Conservation (phyloP, 23 tunicate species). For the Diplosoma virens region DNA sequence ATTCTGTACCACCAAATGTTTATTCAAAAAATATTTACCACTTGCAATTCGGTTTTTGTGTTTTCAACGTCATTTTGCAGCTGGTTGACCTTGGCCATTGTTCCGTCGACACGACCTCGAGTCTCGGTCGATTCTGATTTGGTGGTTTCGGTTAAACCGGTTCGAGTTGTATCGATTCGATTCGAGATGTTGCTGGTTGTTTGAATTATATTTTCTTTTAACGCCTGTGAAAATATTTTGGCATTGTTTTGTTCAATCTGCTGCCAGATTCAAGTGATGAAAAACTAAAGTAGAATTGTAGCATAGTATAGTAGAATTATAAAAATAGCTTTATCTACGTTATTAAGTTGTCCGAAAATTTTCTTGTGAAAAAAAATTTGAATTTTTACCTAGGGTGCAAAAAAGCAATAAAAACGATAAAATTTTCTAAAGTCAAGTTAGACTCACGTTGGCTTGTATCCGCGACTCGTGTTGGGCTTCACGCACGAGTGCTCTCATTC, state of each 20-base stretch:
- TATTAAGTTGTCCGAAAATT: too few relatives aligned
- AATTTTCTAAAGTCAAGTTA: neutral
- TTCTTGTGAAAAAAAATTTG: neutral
- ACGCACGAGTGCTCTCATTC: conserved; percentile 60
- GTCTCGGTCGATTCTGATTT: conserved; percentile 66
- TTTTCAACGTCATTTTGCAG: conserved; percentile 65
- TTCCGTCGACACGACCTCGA: conserved; percentile 65
- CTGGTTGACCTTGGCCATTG: conserved; percentile 41
- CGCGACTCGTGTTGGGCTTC: conserved; percentile 59
- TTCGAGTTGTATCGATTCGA: conserved; percentile 53
- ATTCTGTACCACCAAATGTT: too few relatives aligned
- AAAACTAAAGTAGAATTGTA: too few relatives aligned
- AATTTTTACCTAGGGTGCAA: neutral
- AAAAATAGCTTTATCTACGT: too few relatives aligned
- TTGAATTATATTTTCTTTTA: conserved; percentile 46
- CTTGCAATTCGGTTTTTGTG: conserved; percentile 41
- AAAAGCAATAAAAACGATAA: neutral
- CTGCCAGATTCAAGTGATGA: too few relatives aligned
- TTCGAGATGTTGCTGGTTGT: conserved; percentile 33
- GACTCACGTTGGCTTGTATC: conserved; percentile 39
- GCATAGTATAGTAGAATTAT: too few relatives aligned
- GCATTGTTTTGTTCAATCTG: too few relatives aligned
- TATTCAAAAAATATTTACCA: neutral
- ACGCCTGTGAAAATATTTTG: conserved; percentile 39
- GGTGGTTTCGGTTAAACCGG: conserved; percentile 57